Base-by-base conservation (phyloP, 1,140 invertebrate species). In the Tyrophagus putrescentiae region DNA sequence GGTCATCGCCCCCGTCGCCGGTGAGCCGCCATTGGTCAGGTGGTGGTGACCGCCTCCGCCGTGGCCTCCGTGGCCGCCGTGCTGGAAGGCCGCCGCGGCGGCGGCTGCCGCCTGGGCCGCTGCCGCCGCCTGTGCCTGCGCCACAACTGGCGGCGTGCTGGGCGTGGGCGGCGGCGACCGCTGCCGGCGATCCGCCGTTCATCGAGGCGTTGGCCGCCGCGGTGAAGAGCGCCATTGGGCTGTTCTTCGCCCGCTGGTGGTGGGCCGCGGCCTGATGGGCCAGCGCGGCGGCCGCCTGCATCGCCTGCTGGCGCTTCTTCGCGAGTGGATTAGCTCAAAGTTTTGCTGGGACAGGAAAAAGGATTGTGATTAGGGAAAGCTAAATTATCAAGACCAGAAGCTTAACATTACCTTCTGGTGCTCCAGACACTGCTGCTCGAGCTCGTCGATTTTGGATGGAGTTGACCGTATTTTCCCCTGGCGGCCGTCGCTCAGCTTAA, bases 401-500 rank as follows among this genome's bases (percentile, higher is more conserved):
- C 7, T 23, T 50, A 50, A 11, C 21, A 11, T 50, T 50, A 50
- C 9, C 21, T 9, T 21, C 9, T 50, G 9, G n/a, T 39, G 44
- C 32, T 63, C 58, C 3, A 63, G 21, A 41, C 9, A 44, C 42
- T 61, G 42, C 33, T 63, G 59, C 57, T 63, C 62, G 1, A 63
- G 27, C 44, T 61, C 62, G 29, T 63, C 57, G 25, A 60, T 54
- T 39, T 61, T 63, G n/a, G 28, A 63, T 63, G 31, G 27, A 31
- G 57, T 63, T 34, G 18, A 61, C 48, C 31, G 21, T 53, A 53
- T 63, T 63, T 63, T 63, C 48, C 60, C 62, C 33, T 60, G 31
- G 18, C 64, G 28, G 11, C 63, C 63, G 56, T 78, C 76, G 62
- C 75, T 75, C 61, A 80, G 80, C 18, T 76, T 78, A 25, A 25